These are phyloP conservation scores for Halocynthia aurantium DNA, from an alignment of 23 tunicate genomes.

Conservation along the genomic window DNA sequence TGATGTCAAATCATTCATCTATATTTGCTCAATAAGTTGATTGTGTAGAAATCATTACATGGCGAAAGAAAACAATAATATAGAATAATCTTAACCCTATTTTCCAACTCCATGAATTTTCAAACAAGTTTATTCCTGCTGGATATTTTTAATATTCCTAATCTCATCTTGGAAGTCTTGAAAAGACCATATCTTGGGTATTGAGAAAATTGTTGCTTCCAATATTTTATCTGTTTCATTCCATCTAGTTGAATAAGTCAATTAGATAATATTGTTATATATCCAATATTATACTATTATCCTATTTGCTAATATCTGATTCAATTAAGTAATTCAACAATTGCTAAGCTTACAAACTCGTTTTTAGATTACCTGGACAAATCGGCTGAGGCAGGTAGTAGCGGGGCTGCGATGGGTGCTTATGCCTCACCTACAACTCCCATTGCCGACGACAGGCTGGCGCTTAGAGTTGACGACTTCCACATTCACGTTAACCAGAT, in stretches of 20 bases:
- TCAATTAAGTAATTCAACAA: neutral
- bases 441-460: slow-evolving; percentile 68
- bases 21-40: too few relatives aligned
- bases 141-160: too few relatives aligned
- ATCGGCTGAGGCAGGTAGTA: slow-evolving; percentile 35
- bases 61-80: too few relatives aligned
- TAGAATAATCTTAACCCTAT: too few relatives aligned
- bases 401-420: neutral
- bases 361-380: slow-evolving; percentile 67
- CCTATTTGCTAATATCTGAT: neutral
- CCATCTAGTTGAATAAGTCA: neutral
- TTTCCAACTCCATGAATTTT: too few relatives aligned
- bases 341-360: neutral
- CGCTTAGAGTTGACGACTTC: slow-evolving; percentile 92
- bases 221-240: neutral
- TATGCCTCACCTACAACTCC: slow-evolving; percentile 13
- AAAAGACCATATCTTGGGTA: too few relatives aligned
- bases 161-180: too few relatives aligned
- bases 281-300: neutral
- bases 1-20: too few relatives aligned
- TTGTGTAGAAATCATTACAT: too few relatives aligned
- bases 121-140: too few relatives aligned
- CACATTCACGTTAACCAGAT: slow-evolving; percentile 95
- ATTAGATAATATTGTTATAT: neutral
- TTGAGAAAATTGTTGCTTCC: neutral